Evolutionary conservation across 2,888 invertebrate species (phyloP).

Genomic region (Coenonympha arcania): DNA sequence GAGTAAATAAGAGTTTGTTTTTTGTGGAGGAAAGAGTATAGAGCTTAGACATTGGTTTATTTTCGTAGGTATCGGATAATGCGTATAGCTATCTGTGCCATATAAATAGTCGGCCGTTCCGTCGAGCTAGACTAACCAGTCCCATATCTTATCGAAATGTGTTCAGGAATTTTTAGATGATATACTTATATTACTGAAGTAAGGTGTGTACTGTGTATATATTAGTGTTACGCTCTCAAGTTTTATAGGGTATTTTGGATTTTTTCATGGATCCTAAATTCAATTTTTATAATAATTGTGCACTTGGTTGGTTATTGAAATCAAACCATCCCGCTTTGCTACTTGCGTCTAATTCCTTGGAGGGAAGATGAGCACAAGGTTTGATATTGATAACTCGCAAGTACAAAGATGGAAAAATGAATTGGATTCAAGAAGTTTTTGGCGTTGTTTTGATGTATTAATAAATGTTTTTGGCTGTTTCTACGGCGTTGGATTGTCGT

Average conservation of each 20-base stretch:
- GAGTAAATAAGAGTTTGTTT: too few relatives aligned
- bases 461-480: conserved; percentile 12
- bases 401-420: too few relatives aligned
- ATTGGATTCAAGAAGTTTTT: conserved; percentile 8
- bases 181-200: conserved; percentile 51
- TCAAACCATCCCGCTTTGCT: too few relatives aligned
- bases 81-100: conserved; percentile 43
- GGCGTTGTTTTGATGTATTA: conserved; percentile 3
- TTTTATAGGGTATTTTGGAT: conserved; percentile 15
- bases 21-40: too few relatives aligned
- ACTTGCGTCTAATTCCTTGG: too few relatives aligned
- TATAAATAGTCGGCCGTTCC: conserved; percentile 36
- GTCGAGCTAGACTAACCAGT: conserved; percentile 20
- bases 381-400: too few relatives aligned
- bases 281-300: too few relatives aligned
- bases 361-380: too few relatives aligned
- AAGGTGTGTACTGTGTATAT: conserved; percentile 60
- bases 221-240: conserved; percentile 33
- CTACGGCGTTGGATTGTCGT: conserved; percentile 10
- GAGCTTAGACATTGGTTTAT: too few relatives aligned
- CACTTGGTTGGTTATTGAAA: too few relatives aligned
- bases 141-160: conserved; percentile 72
- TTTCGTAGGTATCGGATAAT: not conserved
- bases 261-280: conserved; percentile 13
- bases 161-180: conserved; percentile 66